Base-by-base conservation (phyloP, 2,888 invertebrate genomes). In the Lochmaea capreae region DNA sequence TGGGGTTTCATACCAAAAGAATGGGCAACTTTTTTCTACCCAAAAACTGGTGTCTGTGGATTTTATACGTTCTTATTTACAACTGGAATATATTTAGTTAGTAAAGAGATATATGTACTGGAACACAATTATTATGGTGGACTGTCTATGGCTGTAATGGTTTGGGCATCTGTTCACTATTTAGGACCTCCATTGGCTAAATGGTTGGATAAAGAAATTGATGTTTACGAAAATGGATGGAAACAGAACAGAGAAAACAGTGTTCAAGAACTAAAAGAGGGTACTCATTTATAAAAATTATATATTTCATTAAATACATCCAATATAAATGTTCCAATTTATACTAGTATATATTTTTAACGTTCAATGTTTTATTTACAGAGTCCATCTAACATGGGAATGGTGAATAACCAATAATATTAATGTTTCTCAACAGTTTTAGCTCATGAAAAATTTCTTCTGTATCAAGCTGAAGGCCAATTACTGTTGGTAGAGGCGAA, bases 21-120 rank as follows among this genome's bases (percentile, higher is more conserved):
- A 88, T 99, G 97, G 97, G 97, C 97, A 89, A 91, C 93, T 79
- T 92, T 94, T 83, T 96, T 99, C 88, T 96, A 99, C 86, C 92
- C 94, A 76, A 98, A 98, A 89, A 98, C 98, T n/a, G 93, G 93
- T 83, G 91, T 93, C 84, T 90, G 92, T 85, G 98, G 99, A 18
- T 97, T 98, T 0, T 99, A 98, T 87, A 90, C 94, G 52, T 95
- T 99, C 81, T 93, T 94, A 42, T 72, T 75, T 39, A 72, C 75
- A 2, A 71, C 70, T 46, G 70, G 54, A 54, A 95, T 96, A 1
- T 98, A 93, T 86, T 88, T 98, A 70, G 87, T 94, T 85, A 97
- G 97, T 86, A 99, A 99, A 89, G 99, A 99, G 89, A 92, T 94
- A 82, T 96, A 93, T 83, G 94, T 99, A 2, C 89, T 97, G 89